Base-by-base conservation (phyloP, 2,113 vertebrate species). In the Sinocyclocheilus grahami region DNA sequence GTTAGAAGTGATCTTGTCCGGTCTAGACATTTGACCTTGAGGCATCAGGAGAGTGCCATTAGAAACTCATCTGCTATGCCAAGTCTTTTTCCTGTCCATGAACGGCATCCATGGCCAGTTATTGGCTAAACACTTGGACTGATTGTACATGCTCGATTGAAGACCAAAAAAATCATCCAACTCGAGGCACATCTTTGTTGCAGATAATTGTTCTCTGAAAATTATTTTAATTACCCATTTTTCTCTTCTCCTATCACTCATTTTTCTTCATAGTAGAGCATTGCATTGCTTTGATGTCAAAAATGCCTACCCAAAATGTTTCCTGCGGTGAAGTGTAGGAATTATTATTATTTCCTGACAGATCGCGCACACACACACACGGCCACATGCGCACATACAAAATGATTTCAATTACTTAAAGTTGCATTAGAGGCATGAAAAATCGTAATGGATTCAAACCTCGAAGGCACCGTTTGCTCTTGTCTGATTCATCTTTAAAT, bases 401-500 rank as follows among this genome's bases (percentile, higher is more conserved):
- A 42, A 79, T 42, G 55, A 63, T 65, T 48, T 63, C 39, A 42
- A 20, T 82, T 48, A 67, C 62, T 48, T 65, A 20, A 63, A 81
- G 39, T 67, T 82, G 60, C 58, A 46, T 37, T 63, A 62, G 13
- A 46, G 58, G 58, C 37, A 78, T 79, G 84, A 85, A 24, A 53
- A 79, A 42, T 8, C 20, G 22, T 74, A 69, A 60, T 88, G 42
- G 20, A 27, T 12, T 4, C 27, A 84, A 88, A 80, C 63, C 83
- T 67, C 10, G 1, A 63, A 77, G 79, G 55, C 27, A 71, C 75
- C 24, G 60, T 87, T 86, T 80, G 72, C 60, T 75, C 4, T 13
- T 16, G 74, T 78, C 22, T 63, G 90, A 90, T 88, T 84, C 89
- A 78, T 24, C 89, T 85, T 79, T 90, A 88, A 90, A 91, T 90